Base-by-base conservation (phyloP, 2,113 vertebrate genomes). In the Heloderma charlesbogerti region DNA sequence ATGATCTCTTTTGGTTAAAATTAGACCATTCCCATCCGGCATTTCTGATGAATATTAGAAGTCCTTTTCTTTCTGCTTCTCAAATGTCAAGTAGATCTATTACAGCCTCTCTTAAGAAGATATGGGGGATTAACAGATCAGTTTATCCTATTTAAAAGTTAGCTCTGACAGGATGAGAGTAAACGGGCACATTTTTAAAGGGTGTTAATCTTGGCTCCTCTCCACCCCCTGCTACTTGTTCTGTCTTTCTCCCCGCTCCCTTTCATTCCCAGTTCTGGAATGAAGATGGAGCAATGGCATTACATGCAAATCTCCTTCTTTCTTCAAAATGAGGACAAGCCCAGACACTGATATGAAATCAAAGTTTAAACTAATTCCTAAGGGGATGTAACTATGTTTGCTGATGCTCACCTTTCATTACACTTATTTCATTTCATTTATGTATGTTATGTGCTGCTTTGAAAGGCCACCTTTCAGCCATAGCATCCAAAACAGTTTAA, bases 1-100 rank as follows among this genome's bases (percentile, higher is more conserved):
- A 67, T 66, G 60, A 78, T 60, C 16, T 45, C 34, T 66, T 86
- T 85, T 69, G 57, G 60, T 77, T 86, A 48, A 57, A 90, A 43
- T 88, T 34, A 40, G 34, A 88, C 80, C 86, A 88, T 87, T 85
- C n/a, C 88, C 78, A 43, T 34, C 92, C 89, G 74, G 84, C 45
- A 25, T 91, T 93, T 90, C 93, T 89, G 88, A 95, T 89, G 75
- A 96, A 83, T 74, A 89, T 82, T 94, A 57, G 0, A 1, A 75
- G 92, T 88, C 89, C 90, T 74, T 13, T 45, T 83, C 72, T 89
- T 86, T 69, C 40, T 74, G 1, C 78, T 95, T 91, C 94, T 92
- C 93, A 97, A 96, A 96, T 96, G 96, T 97, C 96, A 97, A 97
- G 95, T 92, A 93, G 93, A 91, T 95, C 94, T 96, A 97, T 96